Evolutionary conservation across 1,140 invertebrate genomes (phyloP).

Genomic region (Caenorhabditis remanei): DNA sequence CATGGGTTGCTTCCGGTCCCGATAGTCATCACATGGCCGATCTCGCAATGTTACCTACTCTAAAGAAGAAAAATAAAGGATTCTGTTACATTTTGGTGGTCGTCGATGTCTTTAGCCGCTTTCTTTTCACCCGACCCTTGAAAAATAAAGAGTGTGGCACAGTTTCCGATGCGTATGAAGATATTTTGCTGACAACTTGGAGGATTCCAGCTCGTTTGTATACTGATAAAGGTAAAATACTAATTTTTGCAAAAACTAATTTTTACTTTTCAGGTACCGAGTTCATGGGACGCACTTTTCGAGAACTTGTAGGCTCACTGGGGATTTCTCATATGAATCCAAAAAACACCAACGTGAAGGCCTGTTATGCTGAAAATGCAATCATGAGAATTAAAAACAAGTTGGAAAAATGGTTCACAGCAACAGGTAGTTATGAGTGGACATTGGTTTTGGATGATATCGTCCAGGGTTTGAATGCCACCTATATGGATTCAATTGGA

Average conservation of each 20-base stretch:
- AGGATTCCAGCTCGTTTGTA: background rate
- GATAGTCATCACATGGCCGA: background rate
- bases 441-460: background rate
- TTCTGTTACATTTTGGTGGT: background rate
- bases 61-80: background rate
- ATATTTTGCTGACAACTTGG: background rate
- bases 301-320: background rate
- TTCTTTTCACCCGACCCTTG: background rate
- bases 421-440: background rate
- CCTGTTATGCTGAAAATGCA: background rate
- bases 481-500: background rate
- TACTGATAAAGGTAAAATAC: background rate
- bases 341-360: background rate
- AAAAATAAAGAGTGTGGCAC: background rate
- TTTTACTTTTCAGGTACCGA: background rate
- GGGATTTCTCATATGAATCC: background rate
- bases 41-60: background rate
- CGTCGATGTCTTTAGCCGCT: background rate
- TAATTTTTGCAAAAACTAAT: too few relatives aligned
- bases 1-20: background rate
- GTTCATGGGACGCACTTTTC: background rate
- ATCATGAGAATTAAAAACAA: slow-evolving; percentile 3
- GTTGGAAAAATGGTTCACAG: background rate
- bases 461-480: background rate
- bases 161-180: background rate